Base-by-base conservation (phyloP, 2,888 invertebrate genomes). In the Dione juno region DNA sequence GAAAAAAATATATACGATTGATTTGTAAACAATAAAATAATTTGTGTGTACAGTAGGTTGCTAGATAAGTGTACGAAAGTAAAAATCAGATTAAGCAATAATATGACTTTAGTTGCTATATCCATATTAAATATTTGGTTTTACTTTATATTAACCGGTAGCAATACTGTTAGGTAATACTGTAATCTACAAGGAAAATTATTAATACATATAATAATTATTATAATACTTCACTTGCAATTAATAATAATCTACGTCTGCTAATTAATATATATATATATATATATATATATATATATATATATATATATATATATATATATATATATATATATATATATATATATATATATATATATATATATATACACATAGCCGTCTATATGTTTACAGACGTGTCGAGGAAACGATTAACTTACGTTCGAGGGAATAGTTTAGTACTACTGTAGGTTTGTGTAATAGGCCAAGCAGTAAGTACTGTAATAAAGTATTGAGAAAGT, bases 391-490 rank as follows among this genome's bases (percentile, higher is more conserved):
- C 35, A 11, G 10, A 45, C 43, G n/a, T 61, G 35, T 61, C 45
- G 43, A 11, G 35, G 61, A 61, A 61, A 61, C 61, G 45, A 61
- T 61, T 61, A 45, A 28, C n/a, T 61, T 35, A 45, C 28, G n/a
- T 61, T 43, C 61, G 14, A 61, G 16, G 35, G 28, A 61, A 61
- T 61, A 61, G 45, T 45, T 61, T 45, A 45, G 45, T 35, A 45
- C n/a, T n/a, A 45, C 45, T 45, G 45, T 28, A 16, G 35, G 54
- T 54, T 54, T 54, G n/a, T 54, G 37, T 54, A n/a, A 54, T 37
- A 54, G 35, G 16, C 28, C 28, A 35, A 61, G 45, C 11, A 35
- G 16, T 61, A 45, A 45, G 35, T 43, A 45, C 61, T n/a, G 13
- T 7, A 21, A 43, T 43, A 41, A 28, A 61, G 9, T 61, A 28